A percentile compares a stretch with the other conserved stretches of the same genome.
These are phyloP conservation scores for Otolemur crassicaudatus DNA, from an alignment of 2,797 vertebrate species.

Conservation along the genomic window DNA sequence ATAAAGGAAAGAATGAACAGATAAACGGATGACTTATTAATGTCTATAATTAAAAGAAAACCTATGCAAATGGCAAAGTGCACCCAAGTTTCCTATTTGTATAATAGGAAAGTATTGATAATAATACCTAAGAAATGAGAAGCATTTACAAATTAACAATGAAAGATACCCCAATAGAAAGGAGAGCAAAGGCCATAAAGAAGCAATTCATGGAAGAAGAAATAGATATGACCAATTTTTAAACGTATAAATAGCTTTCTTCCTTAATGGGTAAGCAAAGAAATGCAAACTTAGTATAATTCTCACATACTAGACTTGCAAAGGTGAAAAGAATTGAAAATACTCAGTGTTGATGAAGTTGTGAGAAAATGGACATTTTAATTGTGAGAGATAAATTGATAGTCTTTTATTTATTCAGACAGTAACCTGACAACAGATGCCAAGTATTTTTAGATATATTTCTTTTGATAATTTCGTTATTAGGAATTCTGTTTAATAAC, in stretches of 20 bases:
- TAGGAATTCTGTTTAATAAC: conserved; percentile 15
- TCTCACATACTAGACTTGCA: not conserved
- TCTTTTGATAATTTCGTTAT: not conserved
- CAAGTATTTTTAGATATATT: not conserved
- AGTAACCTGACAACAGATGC: not conserved
- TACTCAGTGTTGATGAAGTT: not conserved
- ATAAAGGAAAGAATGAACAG: not conserved
- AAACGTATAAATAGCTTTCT: not conserved
- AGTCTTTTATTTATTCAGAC: not conserved
- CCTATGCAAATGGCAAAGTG: not conserved
- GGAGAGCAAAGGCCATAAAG: not conserved
- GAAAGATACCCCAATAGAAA: not conserved
- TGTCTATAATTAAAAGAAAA: conserved; percentile 15
- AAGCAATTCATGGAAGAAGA: conserved; percentile 8
- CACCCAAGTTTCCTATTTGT: conserved; percentile 11
- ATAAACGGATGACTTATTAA: not conserved
- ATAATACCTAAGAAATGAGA: not conserved
- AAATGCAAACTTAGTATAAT: not conserved
- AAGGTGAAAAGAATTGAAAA: not conserved
- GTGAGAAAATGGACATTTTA: not conserved
- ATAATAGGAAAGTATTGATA: not conserved
- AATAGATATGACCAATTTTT: not conserved
- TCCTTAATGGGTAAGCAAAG: not conserved
- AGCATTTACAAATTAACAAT: conserved; percentile 4
- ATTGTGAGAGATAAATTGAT: not conserved